phyloP scores from a whole-genome alignment of 2,888 invertebrate species.

The Galerucella nymphaeae region DNA sequence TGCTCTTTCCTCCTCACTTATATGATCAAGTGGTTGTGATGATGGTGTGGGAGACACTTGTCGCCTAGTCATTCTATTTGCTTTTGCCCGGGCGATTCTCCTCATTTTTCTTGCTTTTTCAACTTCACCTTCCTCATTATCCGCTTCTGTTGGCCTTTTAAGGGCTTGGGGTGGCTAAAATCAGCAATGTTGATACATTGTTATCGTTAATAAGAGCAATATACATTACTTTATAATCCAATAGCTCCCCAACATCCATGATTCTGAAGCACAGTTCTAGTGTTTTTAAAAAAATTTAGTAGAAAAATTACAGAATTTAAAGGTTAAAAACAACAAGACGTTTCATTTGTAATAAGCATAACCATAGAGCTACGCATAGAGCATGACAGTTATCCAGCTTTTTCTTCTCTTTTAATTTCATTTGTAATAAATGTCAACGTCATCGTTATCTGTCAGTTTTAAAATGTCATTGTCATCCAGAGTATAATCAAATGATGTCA shows the following conservation, averaged over 20 bases:
- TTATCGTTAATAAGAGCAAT: conserved; percentile 1
- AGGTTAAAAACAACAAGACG: conserved; percentile 4
- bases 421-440: neutral
- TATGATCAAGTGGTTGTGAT: conserved; percentile 67
- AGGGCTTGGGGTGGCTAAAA: conserved; percentile 84
- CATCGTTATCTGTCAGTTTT: conserved; percentile 7
- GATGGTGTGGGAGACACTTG: conserved; percentile 65
- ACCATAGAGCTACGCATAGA: too few species aligned
- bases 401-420: conserved; percentile 3
- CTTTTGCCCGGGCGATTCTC: conserved; percentile 69
- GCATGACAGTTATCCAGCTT: too few species aligned
- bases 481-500: conserved; percentile 48
- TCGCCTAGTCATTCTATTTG: conserved; percentile 66
- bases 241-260: conserved; percentile 70
- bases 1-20: conserved; percentile 78
- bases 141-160: conserved; percentile 73
- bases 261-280: too few species aligned
- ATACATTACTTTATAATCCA: conserved; percentile 68
- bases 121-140: conserved; percentile 76
- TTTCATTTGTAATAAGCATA: neutral
- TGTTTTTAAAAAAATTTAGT: too few species aligned
- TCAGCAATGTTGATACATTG: neutral
- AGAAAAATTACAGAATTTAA: neutral
- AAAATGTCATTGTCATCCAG: conserved; percentile 31
- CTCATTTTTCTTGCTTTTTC: conserved; percentile 73